Evolutionary conservation across 2,113 vertebrate genomes (phyloP).

Genomic region (Platysteira castanea): DNA sequence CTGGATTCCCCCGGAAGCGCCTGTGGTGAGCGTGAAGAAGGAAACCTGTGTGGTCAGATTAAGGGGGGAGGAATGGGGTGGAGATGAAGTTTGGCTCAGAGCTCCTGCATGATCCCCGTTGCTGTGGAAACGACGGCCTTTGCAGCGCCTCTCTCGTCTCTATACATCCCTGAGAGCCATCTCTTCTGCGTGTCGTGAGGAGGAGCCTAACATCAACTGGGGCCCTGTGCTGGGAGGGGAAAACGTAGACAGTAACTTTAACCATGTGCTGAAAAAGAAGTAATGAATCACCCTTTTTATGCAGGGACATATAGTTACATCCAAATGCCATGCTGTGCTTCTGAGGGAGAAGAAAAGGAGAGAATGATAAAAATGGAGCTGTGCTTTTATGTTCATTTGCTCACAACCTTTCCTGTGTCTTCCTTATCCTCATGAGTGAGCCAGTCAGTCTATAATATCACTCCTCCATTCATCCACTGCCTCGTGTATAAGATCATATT

Average conservation of each 20-base stretch:
- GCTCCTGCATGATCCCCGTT: neutral
- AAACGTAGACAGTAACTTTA: neutral
- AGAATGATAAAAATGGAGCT: neutral
- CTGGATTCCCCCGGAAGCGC: neutral
- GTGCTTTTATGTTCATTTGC: neutral
- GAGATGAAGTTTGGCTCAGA: conserved; percentile 4
- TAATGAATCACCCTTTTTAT: neutral
- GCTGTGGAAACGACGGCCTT: conserved; percentile 32
- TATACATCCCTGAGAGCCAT: neutral
- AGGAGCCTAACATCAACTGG: conserved; percentile 19
- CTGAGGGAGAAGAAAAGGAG: neutral
- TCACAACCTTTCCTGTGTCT: neutral
- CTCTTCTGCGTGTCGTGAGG: neutral
- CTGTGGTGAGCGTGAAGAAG: neutral
- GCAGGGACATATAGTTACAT: neutral
- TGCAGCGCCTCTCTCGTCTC: neutral
- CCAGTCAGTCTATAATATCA: neutral
- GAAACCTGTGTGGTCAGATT: neutral
- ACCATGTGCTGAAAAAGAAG: neutral
- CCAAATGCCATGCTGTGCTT: neutral
- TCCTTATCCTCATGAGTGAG: neutral
- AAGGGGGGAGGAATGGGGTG: neutral
- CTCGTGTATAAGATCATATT: neutral
- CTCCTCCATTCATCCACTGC: neutral
- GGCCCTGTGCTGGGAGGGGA: neutral